Conservation (phyloP, 2,888 invertebrate species). For the Andrena haemorrhoa region DNA sequence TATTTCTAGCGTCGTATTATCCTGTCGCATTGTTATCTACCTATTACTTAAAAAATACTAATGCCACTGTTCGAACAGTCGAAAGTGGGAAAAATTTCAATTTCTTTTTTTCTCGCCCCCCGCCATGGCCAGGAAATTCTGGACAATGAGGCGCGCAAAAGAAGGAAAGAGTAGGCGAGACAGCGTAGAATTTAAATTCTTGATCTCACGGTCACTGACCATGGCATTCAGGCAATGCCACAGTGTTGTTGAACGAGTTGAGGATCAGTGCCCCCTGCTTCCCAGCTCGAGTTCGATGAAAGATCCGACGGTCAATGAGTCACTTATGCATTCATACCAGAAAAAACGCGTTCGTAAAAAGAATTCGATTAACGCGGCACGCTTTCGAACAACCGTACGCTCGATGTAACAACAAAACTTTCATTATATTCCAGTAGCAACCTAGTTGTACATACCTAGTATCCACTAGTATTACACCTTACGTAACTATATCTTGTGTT, state of each 20-base stretch:
- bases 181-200: constrained; percentile 71
- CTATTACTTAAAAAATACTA: neutral
- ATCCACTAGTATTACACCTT: too few relatives aligned
- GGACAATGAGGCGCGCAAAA: constrained; percentile 53
- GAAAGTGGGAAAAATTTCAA: neutral
- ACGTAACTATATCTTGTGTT: too few relatives aligned
- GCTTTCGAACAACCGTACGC: neutral
- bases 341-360: constrained; percentile 9
- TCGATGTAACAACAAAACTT: too few relatives aligned
- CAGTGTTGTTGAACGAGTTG: constrained; percentile 71
- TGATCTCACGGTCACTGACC: constrained; percentile 74
- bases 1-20: neutral
- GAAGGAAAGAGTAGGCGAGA: constrained; percentile 52
- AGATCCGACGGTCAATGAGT: constrained; percentile 67
- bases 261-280: constrained; percentile 69
- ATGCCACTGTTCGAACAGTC: neutral
- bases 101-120: constrained; percentile 8
- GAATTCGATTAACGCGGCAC: constrained; percentile 15
- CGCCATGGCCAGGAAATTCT: constrained; percentile 40
- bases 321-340: constrained; percentile 52
- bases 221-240: constrained; percentile 72
- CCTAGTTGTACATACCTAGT: too few relatives aligned
- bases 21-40: neutral
- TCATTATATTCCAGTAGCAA: too few relatives aligned
- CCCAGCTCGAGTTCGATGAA: constrained; percentile 58